These are phyloP conservation scores for Megaceryle torquata DNA, from an alignment of 2,113 vertebrate species.

Conservation along the genomic window DNA sequence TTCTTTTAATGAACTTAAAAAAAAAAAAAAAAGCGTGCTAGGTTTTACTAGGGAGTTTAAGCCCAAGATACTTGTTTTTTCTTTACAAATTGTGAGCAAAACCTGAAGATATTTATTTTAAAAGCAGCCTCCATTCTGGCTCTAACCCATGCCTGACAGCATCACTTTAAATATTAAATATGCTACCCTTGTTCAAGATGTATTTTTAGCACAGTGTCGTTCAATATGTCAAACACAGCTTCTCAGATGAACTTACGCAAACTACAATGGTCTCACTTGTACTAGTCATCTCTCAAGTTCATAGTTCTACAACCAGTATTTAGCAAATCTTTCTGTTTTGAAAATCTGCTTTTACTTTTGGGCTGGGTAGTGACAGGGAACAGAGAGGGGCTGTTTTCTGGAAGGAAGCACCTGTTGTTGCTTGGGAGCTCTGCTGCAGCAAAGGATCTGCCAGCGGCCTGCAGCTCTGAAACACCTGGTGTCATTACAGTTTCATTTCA, in stretches of 20 bases:
- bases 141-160: neutral
- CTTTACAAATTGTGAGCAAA: neutral
- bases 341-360: neutral
- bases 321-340: neutral
- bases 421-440: neutral
- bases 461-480: neutral
- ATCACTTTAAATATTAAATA: slow-evolving; percentile 14
- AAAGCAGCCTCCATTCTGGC: neutral
- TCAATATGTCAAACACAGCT: neutral
- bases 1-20: neutral
- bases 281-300: neutral
- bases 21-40: neutral
- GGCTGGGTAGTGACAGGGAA: fast-evolving
- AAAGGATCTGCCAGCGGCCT: neutral
- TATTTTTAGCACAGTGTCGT: neutral
- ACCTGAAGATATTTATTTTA: neutral
- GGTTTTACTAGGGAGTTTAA: neutral
- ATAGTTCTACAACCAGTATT: neutral
- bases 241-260: neutral
- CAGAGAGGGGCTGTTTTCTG: neutral
- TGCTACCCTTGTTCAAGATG: neutral
- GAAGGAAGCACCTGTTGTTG: fast-evolving
- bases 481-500: neutral
- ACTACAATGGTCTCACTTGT: neutral
- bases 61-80: neutral